Conservation (phyloP, 2,888 invertebrate species). For the Drosophila dives region DNA sequence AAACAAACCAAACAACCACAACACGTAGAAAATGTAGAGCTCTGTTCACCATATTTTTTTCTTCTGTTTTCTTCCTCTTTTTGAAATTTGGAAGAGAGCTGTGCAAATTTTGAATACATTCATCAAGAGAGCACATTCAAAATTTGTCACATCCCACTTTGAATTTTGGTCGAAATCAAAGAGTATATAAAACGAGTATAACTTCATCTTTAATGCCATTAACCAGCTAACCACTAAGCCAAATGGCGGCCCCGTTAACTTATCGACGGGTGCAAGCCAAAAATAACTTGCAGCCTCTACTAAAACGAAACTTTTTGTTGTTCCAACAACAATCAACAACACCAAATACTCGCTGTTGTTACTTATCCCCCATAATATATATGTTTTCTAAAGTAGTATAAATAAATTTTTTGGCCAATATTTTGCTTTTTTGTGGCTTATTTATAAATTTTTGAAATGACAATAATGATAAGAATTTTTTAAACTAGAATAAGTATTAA, state of each 20-base stretch:
- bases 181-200: conserved; percentile 44
- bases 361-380: neutral
- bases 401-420: conserved; percentile 14
- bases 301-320: conserved; percentile 19
- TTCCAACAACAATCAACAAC: conserved; percentile 7
- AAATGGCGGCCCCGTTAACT: neutral
- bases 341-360: conserved; percentile 34
- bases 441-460: conserved; percentile 24
- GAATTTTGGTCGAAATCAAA: conserved; percentile 35
- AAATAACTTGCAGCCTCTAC: conserved; percentile 55
- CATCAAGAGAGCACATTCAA: conserved; percentile 58
- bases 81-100: conserved; percentile 55
- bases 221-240: conserved; percentile 35
- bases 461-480: conserved; percentile 19
- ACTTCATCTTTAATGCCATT: conserved; percentile 20
- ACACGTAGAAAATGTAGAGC: conserved; percentile 15
- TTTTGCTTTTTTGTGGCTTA: conserved; percentile 77
- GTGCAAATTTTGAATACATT: conserved; percentile 54
- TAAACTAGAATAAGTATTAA: conserved; percentile 42
- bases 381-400: neutral
- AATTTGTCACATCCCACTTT: conserved; percentile 44
- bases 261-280: conserved; percentile 8
- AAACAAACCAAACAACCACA: conserved; percentile 1
- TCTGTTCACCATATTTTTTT: conserved; percentile 23
- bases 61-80: conserved; percentile 20